Conservation (phyloP, 2,888 invertebrate species). For the Drosophila histrio region DNA sequence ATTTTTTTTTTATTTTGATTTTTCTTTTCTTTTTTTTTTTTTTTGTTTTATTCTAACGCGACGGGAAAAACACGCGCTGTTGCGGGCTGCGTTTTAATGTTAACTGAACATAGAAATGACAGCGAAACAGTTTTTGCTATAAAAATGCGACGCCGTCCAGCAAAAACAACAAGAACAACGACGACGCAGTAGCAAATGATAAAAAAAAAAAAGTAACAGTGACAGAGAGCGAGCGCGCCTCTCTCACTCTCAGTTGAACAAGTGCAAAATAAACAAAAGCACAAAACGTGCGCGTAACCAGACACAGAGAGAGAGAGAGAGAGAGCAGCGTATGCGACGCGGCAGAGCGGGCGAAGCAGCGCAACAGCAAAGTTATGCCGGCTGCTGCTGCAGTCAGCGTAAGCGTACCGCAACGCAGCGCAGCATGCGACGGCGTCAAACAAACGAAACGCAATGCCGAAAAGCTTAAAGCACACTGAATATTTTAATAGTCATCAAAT, state of each 20-base stretch:
- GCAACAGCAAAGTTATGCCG: constrained; percentile 39
- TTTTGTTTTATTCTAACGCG: constrained; percentile 40
- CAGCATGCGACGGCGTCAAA: constrained; percentile 28
- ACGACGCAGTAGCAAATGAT: constrained; percentile 53
- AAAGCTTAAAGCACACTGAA: constrained; percentile 51
- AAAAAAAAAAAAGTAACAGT: constrained; percentile 58
- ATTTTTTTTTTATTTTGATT: constrained; percentile 17
- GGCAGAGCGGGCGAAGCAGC: neutral
- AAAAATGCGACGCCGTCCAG: constrained; percentile 65
- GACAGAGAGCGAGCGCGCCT: constrained; percentile 6
- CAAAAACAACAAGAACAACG: constrained; percentile 50
- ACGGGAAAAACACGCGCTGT: constrained; percentile 60
- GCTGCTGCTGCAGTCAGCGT: constrained; percentile 18
- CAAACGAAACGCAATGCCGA: constrained; percentile 38
- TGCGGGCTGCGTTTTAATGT: constrained; percentile 74
- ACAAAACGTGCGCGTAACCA: constrained; percentile 50
- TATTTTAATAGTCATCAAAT: constrained; percentile 46
- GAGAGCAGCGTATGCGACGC: neutral
- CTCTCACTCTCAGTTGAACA: constrained; percentile 27
- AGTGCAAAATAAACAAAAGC: constrained; percentile 70
- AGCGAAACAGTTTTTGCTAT: constrained; percentile 57
- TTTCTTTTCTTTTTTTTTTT: constrained; percentile 5
- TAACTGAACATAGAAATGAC: constrained; percentile 67
- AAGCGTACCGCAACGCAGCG: constrained; percentile 15
- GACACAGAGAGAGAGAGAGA: neutral